Base-by-base conservation (phyloP, 2,888 invertebrate genomes). In the Tipula confusa region DNA sequence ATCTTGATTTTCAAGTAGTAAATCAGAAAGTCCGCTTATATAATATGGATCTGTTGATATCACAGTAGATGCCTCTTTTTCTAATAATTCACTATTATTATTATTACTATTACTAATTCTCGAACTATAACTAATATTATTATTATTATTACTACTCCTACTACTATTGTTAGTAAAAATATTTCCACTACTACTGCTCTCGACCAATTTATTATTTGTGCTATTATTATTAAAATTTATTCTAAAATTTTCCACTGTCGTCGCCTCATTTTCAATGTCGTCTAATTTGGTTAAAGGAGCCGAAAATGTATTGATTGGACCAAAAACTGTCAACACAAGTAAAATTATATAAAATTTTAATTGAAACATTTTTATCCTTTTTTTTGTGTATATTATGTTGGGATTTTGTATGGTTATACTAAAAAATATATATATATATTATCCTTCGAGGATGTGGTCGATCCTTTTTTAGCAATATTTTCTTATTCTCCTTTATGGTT, bases 11-110 rank as follows among this genome's bases (percentile, higher is more conserved):
- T 83, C 83, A 1, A 83, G 48, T 29, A 83, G 48, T 29, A 83
- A 83, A 83, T 83, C 83, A 9, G 83, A 83, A 3, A 83, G 18
- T 15, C 83, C 83, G 29, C 83, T 83, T 24, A 83, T 83, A 43
- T 48, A 83, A 83, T 83, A 83, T 24, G 83, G 24, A 48, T 83
- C 83, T 15, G 83, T 83, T 28, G 48, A 33, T 83, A 83, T 29
- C 15, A 83, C 43, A 83, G 82, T 82, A 18, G 43, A 24, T 28
- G 33, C 28, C 11, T 80, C 80, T 80, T 80, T 80, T n/a, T 29
- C 80, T 80, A 80, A 13, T n/a, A 28, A 29, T 80, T 29, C 29
- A 7, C 15, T 31, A 80, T 31, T 80, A n/a, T 15, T 80, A 80
- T n/a, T 80, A 80, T 29, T 80, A 31, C 15, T 31, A 29, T n/a